Conservation (phyloP, 2,888 invertebrate species). For the Campoletis raptor region DNA sequence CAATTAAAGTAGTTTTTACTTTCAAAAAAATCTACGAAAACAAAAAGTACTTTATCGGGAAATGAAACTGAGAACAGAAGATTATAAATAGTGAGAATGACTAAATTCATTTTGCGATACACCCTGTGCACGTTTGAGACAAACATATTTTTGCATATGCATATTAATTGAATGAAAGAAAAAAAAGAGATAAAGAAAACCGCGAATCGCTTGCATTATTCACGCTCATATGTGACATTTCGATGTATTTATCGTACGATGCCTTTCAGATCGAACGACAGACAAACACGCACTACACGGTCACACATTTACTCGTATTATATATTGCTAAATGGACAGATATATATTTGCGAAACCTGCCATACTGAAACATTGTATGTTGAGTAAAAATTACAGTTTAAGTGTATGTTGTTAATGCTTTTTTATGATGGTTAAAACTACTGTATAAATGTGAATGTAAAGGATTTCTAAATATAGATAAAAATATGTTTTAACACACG, state of each 20-base stretch:
- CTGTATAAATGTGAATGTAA: not conserved
- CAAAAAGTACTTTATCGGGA: no score
- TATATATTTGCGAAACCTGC: not conserved
- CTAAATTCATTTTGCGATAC: not conserved
- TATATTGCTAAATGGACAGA: not conserved
- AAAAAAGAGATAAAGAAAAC: slow-evolving; percentile 19
- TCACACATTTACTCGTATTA: not conserved
- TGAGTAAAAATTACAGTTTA: slow-evolving; percentile 18
- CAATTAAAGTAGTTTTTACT: not conserved
- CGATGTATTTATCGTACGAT: slow-evolving; percentile 35
- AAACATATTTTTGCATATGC: not conserved
- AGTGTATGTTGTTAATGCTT: slow-evolving; percentile 23
- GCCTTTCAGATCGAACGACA: not conserved
- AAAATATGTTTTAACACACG: not conserved
- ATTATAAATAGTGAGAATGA: not conserved
- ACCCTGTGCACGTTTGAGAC: not conserved
- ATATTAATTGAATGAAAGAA: slow-evolving; percentile 3
- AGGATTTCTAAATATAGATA: not conserved
- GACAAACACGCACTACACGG: not conserved
- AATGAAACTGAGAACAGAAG: not conserved
- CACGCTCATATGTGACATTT: slow-evolving; percentile 54
- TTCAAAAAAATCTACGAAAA: not conserved
- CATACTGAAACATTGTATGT: not conserved
- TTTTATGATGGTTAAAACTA: not conserved
- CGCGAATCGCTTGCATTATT: slow-evolving; percentile 56